Conservation (phyloP, 2,113 vertebrate genomes). For the Trogon melanurus region DNA sequence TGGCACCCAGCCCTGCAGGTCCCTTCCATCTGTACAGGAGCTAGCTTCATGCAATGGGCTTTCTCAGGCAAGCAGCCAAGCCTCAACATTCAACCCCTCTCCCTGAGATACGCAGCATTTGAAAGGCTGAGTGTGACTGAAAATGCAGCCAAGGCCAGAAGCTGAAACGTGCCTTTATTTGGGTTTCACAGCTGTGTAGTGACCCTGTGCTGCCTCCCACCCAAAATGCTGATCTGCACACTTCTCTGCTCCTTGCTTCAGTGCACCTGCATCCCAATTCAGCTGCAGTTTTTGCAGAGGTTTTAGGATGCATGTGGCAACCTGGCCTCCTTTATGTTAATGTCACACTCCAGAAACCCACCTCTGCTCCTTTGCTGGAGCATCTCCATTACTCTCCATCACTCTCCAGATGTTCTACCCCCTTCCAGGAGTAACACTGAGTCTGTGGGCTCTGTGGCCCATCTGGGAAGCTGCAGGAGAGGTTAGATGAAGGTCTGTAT, state of each 20-base stretch:
- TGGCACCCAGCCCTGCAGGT: slow-evolving; percentile 12
- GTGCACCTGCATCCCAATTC: not conserved
- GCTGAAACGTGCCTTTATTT: slow-evolving; percentile 34
- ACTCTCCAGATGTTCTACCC: not conserved
- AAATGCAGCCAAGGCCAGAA: slow-evolving; percentile 2
- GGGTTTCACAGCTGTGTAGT: slow-evolving; percentile 10
- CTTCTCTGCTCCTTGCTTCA: not conserved
- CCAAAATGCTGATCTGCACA: not conserved
- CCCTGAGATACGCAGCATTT: slow-evolving; percentile 1
- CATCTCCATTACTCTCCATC: not conserved
- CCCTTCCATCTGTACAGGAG: not conserved
- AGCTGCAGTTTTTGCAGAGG: not conserved
- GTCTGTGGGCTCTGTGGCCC: not conserved
- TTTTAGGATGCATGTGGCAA: not conserved
- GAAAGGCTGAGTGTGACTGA: slow-evolving; percentile 17
- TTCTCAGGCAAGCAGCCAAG: slow-evolving; percentile 57
- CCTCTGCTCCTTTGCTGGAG: not conserved
- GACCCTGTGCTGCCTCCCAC: not conserved
- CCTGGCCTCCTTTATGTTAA: not conserved
- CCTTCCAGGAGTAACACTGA: not conserved
- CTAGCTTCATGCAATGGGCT: not conserved
- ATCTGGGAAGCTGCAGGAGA: not conserved
- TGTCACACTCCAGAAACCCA: not conserved
- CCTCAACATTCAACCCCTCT: not conserved
- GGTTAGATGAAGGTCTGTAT: not conserved